phyloP scores from a whole-genome alignment of 1,140 invertebrate species.

The Apis florea region DNA sequence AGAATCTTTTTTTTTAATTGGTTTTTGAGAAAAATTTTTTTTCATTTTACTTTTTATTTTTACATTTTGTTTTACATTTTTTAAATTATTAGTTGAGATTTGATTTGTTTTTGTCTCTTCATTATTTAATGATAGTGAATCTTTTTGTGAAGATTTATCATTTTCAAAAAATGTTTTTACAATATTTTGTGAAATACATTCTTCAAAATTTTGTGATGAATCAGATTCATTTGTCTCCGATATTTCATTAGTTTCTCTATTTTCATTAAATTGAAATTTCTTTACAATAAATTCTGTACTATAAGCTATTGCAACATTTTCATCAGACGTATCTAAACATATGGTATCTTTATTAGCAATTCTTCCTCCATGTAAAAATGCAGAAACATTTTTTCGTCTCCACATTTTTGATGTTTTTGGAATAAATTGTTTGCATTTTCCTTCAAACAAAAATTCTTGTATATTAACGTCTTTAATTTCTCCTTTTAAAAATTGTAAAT shows the following conservation, averaged over 20 bases:
- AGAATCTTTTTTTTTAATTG: background rate
- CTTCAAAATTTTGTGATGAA: background rate
- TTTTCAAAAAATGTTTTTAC: slow-evolving; percentile 12
- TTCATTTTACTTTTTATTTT: slow-evolving; percentile 11
- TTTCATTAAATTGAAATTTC: slow-evolving; percentile 36
- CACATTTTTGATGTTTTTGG: slow-evolving; percentile 76
- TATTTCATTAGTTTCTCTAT: slow-evolving; percentile 6
- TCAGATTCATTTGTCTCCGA: background rate
- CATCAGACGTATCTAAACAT: slow-evolving; percentile 69
- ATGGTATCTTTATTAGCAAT: slow-evolving; percentile 73
- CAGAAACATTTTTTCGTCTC: slow-evolving; percentile 72
- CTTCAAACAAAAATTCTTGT: slow-evolving; percentile 72
- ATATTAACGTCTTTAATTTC: slow-evolving; percentile 67
- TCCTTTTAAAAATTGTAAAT: slow-evolving; percentile 72
- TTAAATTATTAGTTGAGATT: background rate
- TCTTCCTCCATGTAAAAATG: slow-evolving; percentile 71
- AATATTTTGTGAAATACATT: background rate
- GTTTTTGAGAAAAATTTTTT: slow-evolving; percentile 4
- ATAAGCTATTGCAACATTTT: slow-evolving; percentile 62
- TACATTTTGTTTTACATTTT: slow-evolving; percentile 1
- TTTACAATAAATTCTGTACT: slow-evolving; percentile 71
- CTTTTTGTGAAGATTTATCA: background rate
- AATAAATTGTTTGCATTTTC: slow-evolving; percentile 69
- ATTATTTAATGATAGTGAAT: no score
- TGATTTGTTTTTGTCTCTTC: background rate